Evolutionary conservation across 1,140 invertebrate genomes (phyloP).

Genomic region (Euura saliciscinereae): DNA sequence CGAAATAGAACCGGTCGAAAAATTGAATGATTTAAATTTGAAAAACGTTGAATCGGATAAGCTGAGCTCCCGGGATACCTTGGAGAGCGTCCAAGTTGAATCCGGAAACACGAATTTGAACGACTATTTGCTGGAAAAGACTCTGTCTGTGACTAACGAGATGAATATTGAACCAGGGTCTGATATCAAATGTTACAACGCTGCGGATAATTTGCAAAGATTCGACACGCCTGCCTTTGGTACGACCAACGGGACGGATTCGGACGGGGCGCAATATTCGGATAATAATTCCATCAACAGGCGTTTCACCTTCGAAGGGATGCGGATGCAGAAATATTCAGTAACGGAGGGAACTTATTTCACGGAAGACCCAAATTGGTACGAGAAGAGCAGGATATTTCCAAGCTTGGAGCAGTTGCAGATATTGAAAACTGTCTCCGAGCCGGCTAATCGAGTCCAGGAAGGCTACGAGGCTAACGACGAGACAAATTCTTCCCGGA

Average conservation of each 20-base stretch:
- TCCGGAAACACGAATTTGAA: background rate
- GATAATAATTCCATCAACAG: background rate
- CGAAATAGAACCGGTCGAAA: background rate
- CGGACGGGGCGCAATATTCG: no score
- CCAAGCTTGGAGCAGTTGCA: background rate
- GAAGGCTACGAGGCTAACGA: background rate
- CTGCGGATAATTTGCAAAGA: background rate
- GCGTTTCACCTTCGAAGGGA: background rate
- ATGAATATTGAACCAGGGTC: background rate
- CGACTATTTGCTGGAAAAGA: slow-evolving; percentile 28
- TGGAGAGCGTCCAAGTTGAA: background rate
- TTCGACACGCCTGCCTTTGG: background rate
- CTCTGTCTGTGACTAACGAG: slow-evolving; percentile 21
- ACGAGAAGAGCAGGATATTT: background rate
- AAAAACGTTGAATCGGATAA: background rate
- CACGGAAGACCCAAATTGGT: background rate
- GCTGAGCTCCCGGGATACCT: background rate
- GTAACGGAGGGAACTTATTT: background rate
- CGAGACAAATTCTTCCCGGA: slow-evolving; percentile 5
- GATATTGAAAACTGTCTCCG: background rate
- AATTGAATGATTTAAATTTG: background rate
- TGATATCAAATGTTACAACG: background rate
- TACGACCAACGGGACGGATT: no score
- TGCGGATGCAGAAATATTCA: background rate
- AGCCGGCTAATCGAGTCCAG: background rate